Conservation (phyloP, 2,113 vertebrate species). For the Takifugu bimaculatus region DNA sequence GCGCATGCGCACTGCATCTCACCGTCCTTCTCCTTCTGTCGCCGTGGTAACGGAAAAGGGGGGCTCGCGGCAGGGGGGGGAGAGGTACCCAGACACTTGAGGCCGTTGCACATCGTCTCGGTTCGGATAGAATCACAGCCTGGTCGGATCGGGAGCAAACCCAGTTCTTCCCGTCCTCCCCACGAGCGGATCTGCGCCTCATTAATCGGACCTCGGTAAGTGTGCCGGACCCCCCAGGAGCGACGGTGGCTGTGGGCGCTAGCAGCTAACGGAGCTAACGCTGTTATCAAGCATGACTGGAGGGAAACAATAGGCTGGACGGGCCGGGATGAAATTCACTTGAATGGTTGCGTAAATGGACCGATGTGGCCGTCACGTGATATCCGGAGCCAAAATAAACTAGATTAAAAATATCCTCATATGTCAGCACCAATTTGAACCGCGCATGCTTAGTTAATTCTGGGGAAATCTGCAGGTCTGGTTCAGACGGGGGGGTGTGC, state of each 20-base stretch:
- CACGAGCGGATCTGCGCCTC: constrained; percentile 6
- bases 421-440: no score
- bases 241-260: constrained; percentile 3
- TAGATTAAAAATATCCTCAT: no score
- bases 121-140: constrained; percentile 18
- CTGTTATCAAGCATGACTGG: constrained; percentile 29
- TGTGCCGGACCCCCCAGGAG: constrained; percentile 5
- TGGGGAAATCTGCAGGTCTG: no score
- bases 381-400: no score
- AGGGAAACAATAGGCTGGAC: constrained; percentile 55
- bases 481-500: background rate
- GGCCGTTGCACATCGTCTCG: constrained; percentile 33
- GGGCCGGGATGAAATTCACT: constrained; percentile 25
- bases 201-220: constrained; percentile 48
- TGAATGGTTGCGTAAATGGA: no score
- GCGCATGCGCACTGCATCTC: constrained; percentile 77
- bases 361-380: no score
- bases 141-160: background rate
- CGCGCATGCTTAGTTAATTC: no score
- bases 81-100: constrained; percentile 50
- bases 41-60: constrained; percentile 65
- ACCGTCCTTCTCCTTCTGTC: constrained; percentile 66
- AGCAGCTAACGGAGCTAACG: constrained; percentile 20
- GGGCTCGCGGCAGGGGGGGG: constrained; percentile 42
- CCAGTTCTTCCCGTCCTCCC: background rate